Evolutionary conservation across 2,888 invertebrate genomes (phyloP).

Genomic region (Ophion ventricosus): DNA sequence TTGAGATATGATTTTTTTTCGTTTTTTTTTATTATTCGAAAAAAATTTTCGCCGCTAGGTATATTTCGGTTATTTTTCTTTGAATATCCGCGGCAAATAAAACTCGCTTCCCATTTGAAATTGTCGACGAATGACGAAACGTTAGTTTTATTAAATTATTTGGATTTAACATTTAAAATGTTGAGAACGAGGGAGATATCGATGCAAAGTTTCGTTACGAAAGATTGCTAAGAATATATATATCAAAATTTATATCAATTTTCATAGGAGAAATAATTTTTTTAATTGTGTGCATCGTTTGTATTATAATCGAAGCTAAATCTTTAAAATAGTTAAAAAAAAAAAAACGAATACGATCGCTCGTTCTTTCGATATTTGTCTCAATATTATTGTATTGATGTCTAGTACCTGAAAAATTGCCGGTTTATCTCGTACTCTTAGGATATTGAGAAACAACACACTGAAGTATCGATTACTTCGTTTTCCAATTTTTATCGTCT

Average conservation of each 20-base stretch:
- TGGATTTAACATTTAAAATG: neutral
- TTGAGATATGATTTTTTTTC: constrained; percentile 1
- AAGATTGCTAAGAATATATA: neutral
- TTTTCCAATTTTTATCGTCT: neutral
- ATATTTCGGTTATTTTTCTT: constrained; percentile 21
- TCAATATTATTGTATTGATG: neutral
- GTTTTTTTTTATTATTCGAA: no score
- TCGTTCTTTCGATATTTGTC: neutral
- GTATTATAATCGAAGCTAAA: no score
- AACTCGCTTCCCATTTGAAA: neutral
- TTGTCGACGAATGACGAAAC: neutral
- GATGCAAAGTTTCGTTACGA: neutral
- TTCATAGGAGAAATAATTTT: neutral
- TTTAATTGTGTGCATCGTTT: neutral
- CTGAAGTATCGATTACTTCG: neutral
- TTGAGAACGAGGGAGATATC: neutral
- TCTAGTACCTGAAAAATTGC: neutral
- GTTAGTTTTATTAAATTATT: neutral
- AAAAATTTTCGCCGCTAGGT: neutral
- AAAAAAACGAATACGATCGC: no score
- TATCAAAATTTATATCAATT: neutral
- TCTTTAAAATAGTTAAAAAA: no score
- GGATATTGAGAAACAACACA: neutral
- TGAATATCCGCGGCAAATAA: constrained; percentile 20
- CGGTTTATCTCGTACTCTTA: neutral